These are phyloP conservation scores for Ornithoptera priamus DNA, from an alignment of 2,888 invertebrate genomes.

Conservation along the genomic window DNA sequence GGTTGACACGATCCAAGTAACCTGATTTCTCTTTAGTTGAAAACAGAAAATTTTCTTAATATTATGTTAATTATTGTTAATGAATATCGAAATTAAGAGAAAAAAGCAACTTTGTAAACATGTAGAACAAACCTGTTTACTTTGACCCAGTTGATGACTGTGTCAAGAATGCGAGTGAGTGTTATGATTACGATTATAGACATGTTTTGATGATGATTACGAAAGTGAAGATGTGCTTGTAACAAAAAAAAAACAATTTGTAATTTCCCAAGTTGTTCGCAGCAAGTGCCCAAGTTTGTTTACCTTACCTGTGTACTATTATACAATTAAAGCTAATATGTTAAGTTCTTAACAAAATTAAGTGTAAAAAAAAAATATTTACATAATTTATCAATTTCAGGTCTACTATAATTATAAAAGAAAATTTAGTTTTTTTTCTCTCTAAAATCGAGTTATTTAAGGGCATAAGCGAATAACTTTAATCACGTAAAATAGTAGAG, in stretches of 20 bases:
- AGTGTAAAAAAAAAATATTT: too few relatives aligned
- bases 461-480: neutral
- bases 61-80: conserved; percentile 10
- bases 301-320: too few relatives aligned
- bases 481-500: neutral
- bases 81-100: conserved; percentile 7
- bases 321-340: too few relatives aligned
- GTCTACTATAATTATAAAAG: too few relatives aligned
- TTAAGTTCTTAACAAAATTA: too few relatives aligned
- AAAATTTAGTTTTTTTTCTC: too few relatives aligned
- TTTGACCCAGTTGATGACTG: conserved; percentile 22
- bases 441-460: too few relatives aligned
- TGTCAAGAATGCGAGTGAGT: conserved; percentile 22
- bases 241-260: neutral
- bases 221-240: conserved; percentile 1
- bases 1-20: neutral
- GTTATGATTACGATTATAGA: conserved; percentile 22
- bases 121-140: conserved; percentile 20
- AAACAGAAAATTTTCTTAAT: conserved; percentile 4
- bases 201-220: conserved; percentile 13
- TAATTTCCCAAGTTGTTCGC: neutral
- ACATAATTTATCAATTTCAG: too few relatives aligned
- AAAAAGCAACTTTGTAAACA: conserved; percentile 13
- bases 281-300: neutral
- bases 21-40: neutral